Percentiles rank a stretch among this genome's conserved stretches.
Conservation (phyloP, 1,140 invertebrate genomes). For the Chironomus striatipennis region DNA sequence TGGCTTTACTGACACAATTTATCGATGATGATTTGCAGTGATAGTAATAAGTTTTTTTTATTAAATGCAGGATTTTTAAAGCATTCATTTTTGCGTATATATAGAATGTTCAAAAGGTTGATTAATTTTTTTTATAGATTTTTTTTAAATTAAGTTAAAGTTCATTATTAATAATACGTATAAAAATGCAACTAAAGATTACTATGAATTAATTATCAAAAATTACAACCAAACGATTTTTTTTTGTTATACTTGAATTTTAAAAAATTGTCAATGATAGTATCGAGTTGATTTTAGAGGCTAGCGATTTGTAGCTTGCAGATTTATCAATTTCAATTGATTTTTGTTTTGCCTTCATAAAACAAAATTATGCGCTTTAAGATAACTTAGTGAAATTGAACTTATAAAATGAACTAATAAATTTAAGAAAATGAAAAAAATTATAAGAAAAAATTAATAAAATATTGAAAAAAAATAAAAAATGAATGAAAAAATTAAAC, state of each 20-base stretch:
- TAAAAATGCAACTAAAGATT: constrained; percentile 21
- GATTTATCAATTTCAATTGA: background rate
- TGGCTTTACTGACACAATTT: background rate
- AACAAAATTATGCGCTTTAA: too few species aligned
- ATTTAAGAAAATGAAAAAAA: background rate
- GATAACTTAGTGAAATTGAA: too few species aligned
- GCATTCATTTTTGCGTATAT: too few species aligned
- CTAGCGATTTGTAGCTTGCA: background rate
- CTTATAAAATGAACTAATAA: too few species aligned
- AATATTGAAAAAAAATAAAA: constrained; percentile 1
- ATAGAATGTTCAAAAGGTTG: too few species aligned
- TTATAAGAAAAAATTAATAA: background rate
- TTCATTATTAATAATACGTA: background rate
- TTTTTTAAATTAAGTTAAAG: background rate
- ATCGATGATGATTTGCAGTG: too few species aligned
- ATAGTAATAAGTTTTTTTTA: too few species aligned
- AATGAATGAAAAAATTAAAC: background rate
- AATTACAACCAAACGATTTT: background rate
- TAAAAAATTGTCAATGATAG: too few species aligned
- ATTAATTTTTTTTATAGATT: background rate
- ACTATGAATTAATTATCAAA: background rate
- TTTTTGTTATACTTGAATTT: background rate
- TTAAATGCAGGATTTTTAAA: too few species aligned
- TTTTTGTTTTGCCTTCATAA: background rate
- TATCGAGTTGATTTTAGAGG: background rate